These are phyloP conservation scores for Parazoanthus swiftii DNA, from an alignment of 92 coral and sea anemone species.

Conservation along the genomic window DNA sequence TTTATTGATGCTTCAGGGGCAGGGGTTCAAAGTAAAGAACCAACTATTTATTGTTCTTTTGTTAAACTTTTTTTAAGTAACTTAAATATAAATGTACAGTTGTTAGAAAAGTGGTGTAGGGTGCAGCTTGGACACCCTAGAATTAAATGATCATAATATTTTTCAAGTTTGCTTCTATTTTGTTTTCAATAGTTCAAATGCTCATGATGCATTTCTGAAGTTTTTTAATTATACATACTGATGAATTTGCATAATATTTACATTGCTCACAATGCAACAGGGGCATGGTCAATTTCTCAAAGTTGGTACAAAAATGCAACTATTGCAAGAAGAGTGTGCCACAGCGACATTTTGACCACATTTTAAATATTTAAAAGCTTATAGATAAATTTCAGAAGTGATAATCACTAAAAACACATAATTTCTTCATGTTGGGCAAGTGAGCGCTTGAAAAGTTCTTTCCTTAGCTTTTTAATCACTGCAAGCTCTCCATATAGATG, in stretches of 20 bases:
- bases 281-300: conserved; percentile 12
- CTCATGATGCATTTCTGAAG: not conserved
- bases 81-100: no score
- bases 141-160: not conserved
- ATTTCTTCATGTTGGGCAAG: conserved; percentile 20
- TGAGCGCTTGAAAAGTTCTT: conserved; percentile 21
- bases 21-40: no score
- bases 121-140: no score
- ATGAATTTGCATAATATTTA: not conserved
- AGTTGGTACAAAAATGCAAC: conserved; percentile 4
- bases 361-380: conserved; percentile 24
- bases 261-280: conserved; percentile 4
- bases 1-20: no score
- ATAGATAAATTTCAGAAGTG: conserved; percentile 19
- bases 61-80: no score
- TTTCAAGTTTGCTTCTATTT: conserved; percentile 15
- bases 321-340: conserved; percentile 15
- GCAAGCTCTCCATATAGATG: conserved; percentile 15
- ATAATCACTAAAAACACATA: conserved; percentile 13
- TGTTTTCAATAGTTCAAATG: conserved; percentile 7
- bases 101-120: no score
- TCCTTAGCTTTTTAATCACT: conserved; percentile 13
- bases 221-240: conserved; percentile 24
- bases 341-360: conserved; percentile 22
- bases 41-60: no score